phyloP scores from a whole-genome alignment of 2,113 vertebrate species.

The Hemibagrus wyckioides region DNA sequence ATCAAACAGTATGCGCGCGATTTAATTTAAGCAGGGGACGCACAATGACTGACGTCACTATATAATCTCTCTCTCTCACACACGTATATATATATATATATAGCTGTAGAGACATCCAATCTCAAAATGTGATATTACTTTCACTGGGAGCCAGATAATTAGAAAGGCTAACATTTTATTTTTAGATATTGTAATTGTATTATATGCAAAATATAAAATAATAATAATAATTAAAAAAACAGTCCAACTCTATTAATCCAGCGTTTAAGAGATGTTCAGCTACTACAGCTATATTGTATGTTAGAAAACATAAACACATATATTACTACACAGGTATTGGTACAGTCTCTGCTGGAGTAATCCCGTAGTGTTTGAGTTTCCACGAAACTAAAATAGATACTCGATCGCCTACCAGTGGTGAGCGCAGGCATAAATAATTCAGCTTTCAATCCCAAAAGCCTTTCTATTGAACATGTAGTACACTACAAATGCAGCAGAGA shows the following conservation, averaged over 20 bases:
- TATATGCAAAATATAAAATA: too few species aligned
- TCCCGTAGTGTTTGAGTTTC: not conserved
- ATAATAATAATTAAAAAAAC: not conserved
- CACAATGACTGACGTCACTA: slow-evolving; percentile 7
- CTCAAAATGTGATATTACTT: not conserved
- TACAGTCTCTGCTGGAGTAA: not conserved
- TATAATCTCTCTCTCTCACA: too few species aligned
- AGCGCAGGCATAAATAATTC: not conserved
- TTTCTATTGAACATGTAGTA: not conserved
- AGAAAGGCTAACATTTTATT: not conserved
- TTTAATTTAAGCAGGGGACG: too few species aligned
- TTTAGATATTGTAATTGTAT: not conserved
- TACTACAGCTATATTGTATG: slow-evolving; percentile 54
- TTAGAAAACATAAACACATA: slow-evolving; percentile 41
- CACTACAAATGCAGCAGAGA: not conserved
- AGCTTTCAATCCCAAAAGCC: not conserved
- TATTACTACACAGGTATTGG: not conserved
- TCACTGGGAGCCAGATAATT: not conserved
- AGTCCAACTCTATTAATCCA: not conserved
- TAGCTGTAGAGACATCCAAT: too few species aligned
- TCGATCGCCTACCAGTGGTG: slow-evolving; percentile 67
- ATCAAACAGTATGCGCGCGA: too few species aligned
- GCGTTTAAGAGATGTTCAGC: slow-evolving; percentile 52
- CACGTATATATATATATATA: too few species aligned
- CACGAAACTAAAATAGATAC: slow-evolving; percentile 45